Base-by-base conservation (phyloP, 1,140 invertebrate species). In the Oedothorax gibbosus region DNA sequence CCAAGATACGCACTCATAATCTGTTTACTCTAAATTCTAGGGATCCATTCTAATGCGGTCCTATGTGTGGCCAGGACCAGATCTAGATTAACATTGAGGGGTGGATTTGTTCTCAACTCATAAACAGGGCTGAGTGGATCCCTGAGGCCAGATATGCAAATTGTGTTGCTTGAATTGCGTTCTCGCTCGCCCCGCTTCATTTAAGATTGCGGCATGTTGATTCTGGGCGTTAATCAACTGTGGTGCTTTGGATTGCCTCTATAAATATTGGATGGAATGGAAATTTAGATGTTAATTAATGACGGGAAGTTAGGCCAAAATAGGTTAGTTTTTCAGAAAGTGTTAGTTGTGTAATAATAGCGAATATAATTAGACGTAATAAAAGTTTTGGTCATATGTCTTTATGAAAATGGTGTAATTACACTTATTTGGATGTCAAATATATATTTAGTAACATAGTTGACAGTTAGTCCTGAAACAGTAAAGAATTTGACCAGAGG, bases 1-100 rank as follows among this genome's bases (percentile, higher is more conserved):
- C 35, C 65, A 68, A 68, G 64, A 79, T 79, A 68, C 35, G 51
- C 64, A 54, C 21, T 79, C 57, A 79, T 79, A 79, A 79, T 79
- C 77, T 66, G 64, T 79, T 79, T 79, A 79, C 77, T 9, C 21
- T 49, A 62, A 53, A 49, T 51, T 14, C 75, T 49, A 14, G 21
- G 21, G 57, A 64, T 54, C 60, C 75, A 14, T 18, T 11, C 75
- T 65, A 77, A 77, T 77, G 49, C 75, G 15, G 49, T 15, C 18
- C 54, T 51, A 57, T 56, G 35, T 35, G 49, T 62, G 56, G 75
- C 60, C 35, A 35, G 60, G 49, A 62, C 53, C 56, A 64, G 49
- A 51, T 18, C 35, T 50, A 77, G 75, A 77, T 77, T 77, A 77
- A 71, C 51, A 71, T 57, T 57, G 72, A 62, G 54, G 72, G 49